These are phyloP conservation scores for Drosophila obscura DNA, from an alignment of 1,140 invertebrate genomes.

Conservation along the genomic window DNA sequence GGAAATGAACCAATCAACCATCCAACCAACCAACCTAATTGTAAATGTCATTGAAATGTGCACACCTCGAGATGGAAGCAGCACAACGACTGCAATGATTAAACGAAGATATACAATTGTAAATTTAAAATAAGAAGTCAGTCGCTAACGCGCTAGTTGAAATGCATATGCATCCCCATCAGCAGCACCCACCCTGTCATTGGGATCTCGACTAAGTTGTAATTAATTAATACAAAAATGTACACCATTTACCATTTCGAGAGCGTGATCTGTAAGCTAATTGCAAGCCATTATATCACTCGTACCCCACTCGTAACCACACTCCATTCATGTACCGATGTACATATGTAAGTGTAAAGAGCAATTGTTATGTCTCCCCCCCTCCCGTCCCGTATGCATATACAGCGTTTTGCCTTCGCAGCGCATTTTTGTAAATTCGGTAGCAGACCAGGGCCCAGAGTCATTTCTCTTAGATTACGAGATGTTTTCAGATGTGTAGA, in stretches of 20 bases:
- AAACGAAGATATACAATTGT: slow-evolving; percentile 61
- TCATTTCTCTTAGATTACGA: slow-evolving; percentile 63
- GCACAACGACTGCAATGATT: slow-evolving; percentile 60
- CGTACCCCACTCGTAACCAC: slow-evolving; percentile 20
- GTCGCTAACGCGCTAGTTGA: slow-evolving; percentile 60
- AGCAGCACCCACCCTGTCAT: slow-evolving; percentile 24
- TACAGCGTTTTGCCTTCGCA: slow-evolving; percentile 16
- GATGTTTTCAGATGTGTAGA: slow-evolving; percentile 45
- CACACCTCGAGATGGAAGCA: slow-evolving; percentile 35
- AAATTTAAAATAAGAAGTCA: slow-evolving; percentile 62
- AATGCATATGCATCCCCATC: slow-evolving; percentile 49
- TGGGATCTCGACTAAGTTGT: slow-evolving; percentile 59
- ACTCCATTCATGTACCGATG: slow-evolving; percentile 23
- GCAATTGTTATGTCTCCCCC: slow-evolving; percentile 47
- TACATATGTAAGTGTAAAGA: slow-evolving; percentile 57
- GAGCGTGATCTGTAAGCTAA: slow-evolving; percentile 64
- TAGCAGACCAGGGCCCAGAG: slow-evolving; percentile 55
- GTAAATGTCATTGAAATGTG: slow-evolving; percentile 64
- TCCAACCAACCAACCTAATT: slow-evolving; percentile 36
- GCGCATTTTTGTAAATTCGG: slow-evolving; percentile 60
- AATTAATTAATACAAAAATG: slow-evolving; percentile 49
- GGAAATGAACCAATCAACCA: too few species aligned
- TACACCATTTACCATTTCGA: slow-evolving; percentile 46
- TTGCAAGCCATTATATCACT: slow-evolving; percentile 50
- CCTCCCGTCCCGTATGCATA: slow-evolving; percentile 28